A percentile compares a stretch with the other conserved stretches of the same genome.
Conservation (phyloP, 2,888 invertebrate genomes). For the Doris montereyensis region DNA sequence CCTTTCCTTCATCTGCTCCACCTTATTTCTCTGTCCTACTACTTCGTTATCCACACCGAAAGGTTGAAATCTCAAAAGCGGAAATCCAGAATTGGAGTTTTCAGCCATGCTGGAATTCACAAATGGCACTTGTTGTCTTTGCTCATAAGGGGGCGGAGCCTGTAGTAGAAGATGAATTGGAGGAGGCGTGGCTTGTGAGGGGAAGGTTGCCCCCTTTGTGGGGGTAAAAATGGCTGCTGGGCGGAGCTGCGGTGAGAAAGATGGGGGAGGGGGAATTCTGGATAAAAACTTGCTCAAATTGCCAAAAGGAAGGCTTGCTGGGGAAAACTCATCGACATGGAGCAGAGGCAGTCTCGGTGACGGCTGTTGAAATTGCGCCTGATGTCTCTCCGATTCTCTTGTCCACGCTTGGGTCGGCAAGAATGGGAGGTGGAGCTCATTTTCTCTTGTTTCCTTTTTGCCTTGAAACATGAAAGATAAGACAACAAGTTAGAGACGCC, state of each 20-base stretch:
- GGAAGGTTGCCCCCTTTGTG: neutral
- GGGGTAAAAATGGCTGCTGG: neutral
- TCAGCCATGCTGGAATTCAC: slow-evolving; percentile 54
- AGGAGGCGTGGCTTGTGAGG: slow-evolving; percentile 7
- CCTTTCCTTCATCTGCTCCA: slow-evolving; percentile 49
- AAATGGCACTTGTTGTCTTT: slow-evolving; percentile 5
- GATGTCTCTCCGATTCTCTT: neutral
- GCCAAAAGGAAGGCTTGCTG: neutral
- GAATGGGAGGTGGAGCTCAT: slow-evolving; percentile 12
- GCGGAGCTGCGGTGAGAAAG: neutral
- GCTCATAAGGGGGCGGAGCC: slow-evolving; percentile 37
- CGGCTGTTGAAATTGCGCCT: too few relatives aligned
- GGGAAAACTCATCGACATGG: neutral
- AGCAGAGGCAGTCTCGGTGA: neutral
- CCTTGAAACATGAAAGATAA: neutral
- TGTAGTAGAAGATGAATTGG: slow-evolving; percentile 3
- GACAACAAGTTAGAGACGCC: too few relatives aligned
- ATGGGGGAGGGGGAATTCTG: neutral
- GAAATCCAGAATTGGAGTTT: slow-evolving; percentile 46
- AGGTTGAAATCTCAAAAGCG: slow-evolving; percentile 48
- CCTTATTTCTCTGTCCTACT: slow-evolving; percentile 36
- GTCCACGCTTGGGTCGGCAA: slow-evolving; percentile 17
- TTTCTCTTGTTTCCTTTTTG: neutral
- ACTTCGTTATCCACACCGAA: slow-evolving; percentile 39
- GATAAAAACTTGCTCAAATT: neutral